Evolutionary conservation across 2,888 invertebrate species (phyloP), one percentile per base, ranked within the genome.

Genomic region (Pycnomerus fuliginosus): DNA sequence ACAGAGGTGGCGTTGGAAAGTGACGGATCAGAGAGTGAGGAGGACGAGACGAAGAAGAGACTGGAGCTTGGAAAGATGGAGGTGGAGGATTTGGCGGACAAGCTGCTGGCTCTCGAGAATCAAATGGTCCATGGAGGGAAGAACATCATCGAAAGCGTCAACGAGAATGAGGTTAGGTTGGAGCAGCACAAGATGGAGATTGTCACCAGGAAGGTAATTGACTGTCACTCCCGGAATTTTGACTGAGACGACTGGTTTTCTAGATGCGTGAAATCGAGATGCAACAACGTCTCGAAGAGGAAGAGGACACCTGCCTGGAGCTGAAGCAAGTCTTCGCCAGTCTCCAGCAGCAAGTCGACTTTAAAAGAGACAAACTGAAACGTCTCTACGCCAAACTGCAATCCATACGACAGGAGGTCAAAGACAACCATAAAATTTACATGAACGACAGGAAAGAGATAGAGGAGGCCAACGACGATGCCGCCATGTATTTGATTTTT

Each of bases 331-430:
- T 94, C 0, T 97, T 91, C 65, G 83, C 90, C 4, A 90, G 87
- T 34, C 75, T 99, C 41, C 94, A 96, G 67, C 96, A 96, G 69
- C 97, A 98, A 74, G 95, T 98, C 1, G 98, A 99, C 67, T 85
- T 92, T 42, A 99, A 98, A 72, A 90, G 95, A 14, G 90, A 88
- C 61, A 93, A 96, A 71, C 73, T 97, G 38, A 91, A 93, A 65
- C 92, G 95, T 72, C 82, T 97, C 64, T 87, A 91, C 64, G 79
- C 84, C 10, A 94, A 94, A 72, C 80, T 87, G 34, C 83, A 86
- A 64, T 78, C 79, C 2, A 73, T 84, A 1, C 81, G 87, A 57
- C 85, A 85, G 63, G 93, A 93, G 65, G 80, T 90, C 5, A 81
- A 82, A 50, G 91, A 92, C 64, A 80, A 85, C 36, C 85, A 85